Evolutionary conservation across 1,140 invertebrate genomes (phyloP).

Genomic region (Caerostris extrusa): DNA sequence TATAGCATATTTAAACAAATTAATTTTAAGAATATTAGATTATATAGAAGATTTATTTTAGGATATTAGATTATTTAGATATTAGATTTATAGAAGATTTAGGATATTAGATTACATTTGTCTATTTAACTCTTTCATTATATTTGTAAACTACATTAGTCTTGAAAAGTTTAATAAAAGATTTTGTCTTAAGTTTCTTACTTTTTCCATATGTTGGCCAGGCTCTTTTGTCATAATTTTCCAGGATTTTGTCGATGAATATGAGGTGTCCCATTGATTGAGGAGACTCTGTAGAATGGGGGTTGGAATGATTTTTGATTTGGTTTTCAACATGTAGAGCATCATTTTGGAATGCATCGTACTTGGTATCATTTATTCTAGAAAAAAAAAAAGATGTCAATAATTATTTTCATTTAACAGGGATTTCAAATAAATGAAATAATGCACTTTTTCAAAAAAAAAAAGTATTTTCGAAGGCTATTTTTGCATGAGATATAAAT

Average conservation of each 20-base stretch:
- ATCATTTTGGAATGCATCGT: conserved; percentile 40
- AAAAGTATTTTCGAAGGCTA: too few species aligned
- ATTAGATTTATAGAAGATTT: too few species aligned
- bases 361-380: conserved; percentile 8
- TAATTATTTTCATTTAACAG: background rate
- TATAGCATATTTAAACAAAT: too few species aligned
- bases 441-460: too few species aligned
- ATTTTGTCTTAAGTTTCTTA: conserved; percentile 39
- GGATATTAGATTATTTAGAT: too few species aligned
- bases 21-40: too few species aligned
- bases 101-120: too few species aligned
- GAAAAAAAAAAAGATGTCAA: background rate
- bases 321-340: background rate
- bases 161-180: too few species aligned
- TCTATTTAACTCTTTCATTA: too few species aligned
- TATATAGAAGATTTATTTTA: too few species aligned
- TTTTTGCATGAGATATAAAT: too few species aligned
- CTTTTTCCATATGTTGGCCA: conserved; percentile 78
- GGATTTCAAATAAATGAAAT: background rate
- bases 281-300: conserved; percentile 1
- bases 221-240: conserved; percentile 77
- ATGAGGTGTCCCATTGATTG: conserved; percentile 21
- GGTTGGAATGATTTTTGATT: conserved; percentile 25
- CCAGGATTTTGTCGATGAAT: conserved; percentile 77
- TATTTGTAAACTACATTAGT: too few species aligned